These are phyloP conservation scores for Catalaphyllia jardinei DNA, from an alignment of 64 coral and sea anemone genomes.

Conservation along the genomic window DNA sequence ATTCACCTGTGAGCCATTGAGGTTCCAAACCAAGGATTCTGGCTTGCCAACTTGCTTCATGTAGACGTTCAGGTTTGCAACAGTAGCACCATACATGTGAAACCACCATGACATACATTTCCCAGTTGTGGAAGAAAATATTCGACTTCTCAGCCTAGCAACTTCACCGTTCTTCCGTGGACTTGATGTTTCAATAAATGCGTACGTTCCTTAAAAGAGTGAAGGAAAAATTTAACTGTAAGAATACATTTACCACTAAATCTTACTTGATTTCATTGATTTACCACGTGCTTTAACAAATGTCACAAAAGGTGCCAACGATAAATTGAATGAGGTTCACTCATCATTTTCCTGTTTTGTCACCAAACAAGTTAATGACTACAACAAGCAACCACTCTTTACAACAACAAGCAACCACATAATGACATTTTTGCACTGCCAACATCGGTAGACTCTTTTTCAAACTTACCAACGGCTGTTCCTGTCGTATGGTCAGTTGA, in stretches of 20 bases:
- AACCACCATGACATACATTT: constrained; percentile 95
- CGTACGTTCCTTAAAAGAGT: constrained; percentile 69
- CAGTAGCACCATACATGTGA: constrained; percentile 95
- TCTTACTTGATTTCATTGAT: not conserved
- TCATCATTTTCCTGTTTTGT: too few species aligned
- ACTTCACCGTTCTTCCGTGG: constrained; percentile 81
- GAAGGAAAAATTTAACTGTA: not conserved
- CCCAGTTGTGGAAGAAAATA: constrained; percentile 77
- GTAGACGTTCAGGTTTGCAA: constrained; percentile 82
- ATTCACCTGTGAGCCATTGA: constrained; percentile 73
- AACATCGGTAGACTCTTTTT: not conserved
- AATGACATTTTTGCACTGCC: too few species aligned
- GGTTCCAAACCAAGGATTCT: constrained; percentile 79
- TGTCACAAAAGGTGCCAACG: too few species aligned
- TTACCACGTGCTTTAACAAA: not conserved
- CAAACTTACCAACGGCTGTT: constrained; percentile 71
- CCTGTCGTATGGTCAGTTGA: constrained; percentile 93
- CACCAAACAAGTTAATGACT: too few species aligned
- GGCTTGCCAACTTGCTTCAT: constrained; percentile 64
- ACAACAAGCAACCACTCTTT: too few species aligned
- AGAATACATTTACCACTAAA: not conserved
- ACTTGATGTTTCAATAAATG: constrained; percentile 93
- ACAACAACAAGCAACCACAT: too few species aligned
- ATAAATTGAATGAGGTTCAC: too few species aligned
- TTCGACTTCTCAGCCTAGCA: constrained; percentile 76